These are phyloP conservation scores for Thomomys bottae DNA, from an alignment of 2,113 vertebrate species.

Conservation along the genomic window DNA sequence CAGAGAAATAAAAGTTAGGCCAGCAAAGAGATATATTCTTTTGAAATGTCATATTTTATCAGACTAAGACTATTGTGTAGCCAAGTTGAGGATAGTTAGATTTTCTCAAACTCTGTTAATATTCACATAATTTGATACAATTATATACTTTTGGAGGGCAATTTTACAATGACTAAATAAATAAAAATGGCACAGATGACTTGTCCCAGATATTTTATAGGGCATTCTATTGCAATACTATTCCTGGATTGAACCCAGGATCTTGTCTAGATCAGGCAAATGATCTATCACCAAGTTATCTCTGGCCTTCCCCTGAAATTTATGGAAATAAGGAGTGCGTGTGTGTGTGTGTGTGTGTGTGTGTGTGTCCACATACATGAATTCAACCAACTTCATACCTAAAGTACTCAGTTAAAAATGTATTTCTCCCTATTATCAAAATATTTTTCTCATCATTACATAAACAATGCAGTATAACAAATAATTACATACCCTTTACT, in stretches of 20 bases:
- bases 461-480: background rate
- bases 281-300: too few species aligned
- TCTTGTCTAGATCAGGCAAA: background rate
- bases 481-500: background rate
- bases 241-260: too few species aligned
- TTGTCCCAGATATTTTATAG: background rate
- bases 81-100: background rate
- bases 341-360: background rate
- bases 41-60: background rate
- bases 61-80: background rate
- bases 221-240: background rate
- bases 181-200: background rate
- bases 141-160: too few species aligned
- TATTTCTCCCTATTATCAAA: background rate
- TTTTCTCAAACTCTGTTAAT: background rate
- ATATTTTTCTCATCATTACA: background rate
- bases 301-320: background rate
- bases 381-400: background rate
- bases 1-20: background rate
- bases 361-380: background rate
- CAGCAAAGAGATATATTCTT: background rate
- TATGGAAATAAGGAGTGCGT: background rate
- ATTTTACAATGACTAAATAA: background rate
- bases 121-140: slow-evolving; percentile 38
- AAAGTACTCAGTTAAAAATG: background rate